Conservation (phyloP, 2,888 invertebrate species). For the Eupithecia inturbata region DNA sequence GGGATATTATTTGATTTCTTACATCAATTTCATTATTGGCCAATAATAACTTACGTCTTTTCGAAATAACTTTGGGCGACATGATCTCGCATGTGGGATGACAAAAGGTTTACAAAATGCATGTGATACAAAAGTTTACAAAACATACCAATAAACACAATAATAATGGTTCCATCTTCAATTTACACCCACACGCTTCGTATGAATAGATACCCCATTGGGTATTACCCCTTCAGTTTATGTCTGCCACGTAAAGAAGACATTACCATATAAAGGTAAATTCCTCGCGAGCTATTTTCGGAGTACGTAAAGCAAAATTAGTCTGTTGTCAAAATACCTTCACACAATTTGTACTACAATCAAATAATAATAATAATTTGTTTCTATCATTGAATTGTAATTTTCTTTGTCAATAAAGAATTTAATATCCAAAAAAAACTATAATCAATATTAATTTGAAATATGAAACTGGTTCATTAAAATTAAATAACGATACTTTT, state of each 20-base stretch:
- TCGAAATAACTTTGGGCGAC: no score
- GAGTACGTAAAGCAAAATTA: neutral
- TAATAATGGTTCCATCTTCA: neutral
- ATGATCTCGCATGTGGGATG: no score
- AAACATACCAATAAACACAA: no score
- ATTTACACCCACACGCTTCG: neutral
- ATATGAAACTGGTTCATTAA: neutral
- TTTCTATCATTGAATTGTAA: no score
- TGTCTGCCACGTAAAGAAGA: neutral
- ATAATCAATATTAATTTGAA: neutral
- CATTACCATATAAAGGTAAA: constrained; percentile 2
- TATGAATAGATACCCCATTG: neutral
- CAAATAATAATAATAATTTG: no score
- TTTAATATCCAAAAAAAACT: no score
- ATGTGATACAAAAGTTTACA: no score
- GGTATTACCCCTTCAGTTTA: neutral
- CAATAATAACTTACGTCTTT: no score
- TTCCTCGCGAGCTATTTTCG: neutral
- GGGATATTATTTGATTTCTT: no score
- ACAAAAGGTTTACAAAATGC: no score
- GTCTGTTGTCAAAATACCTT: neutral
- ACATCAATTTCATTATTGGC: no score
- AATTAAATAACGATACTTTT: neutral
- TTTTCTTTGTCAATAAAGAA: no score
- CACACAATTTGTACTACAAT: neutral